phyloP scores from a whole-genome alignment of 2,888 invertebrate species.

The Mythimna impura region DNA sequence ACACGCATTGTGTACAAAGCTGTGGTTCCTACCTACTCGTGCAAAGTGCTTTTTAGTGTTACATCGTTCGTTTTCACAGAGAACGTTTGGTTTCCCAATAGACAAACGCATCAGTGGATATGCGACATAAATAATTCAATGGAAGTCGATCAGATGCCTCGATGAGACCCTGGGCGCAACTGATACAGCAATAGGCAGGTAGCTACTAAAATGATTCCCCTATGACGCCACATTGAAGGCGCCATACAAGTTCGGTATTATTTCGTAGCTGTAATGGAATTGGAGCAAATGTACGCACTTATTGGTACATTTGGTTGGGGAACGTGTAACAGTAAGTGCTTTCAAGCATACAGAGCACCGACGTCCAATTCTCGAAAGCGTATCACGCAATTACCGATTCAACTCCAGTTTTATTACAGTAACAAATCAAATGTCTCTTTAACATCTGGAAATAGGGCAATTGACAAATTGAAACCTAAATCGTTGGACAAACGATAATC shows the following conservation, averaged over 20 bases:
- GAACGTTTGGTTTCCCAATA: constrained; percentile 76
- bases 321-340: constrained; percentile 42
- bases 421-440: constrained; percentile 50
- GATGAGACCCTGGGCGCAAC: constrained; percentile 32
- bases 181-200: constrained; percentile 43
- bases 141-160: constrained; percentile 65
- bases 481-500: constrained; percentile 55
- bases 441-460: constrained; percentile 31
- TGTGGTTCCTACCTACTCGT: constrained; percentile 15
- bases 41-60: constrained; percentile 78
- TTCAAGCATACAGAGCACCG: constrained; percentile 24
- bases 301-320: constrained; percentile 15
- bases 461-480: constrained; percentile 48
- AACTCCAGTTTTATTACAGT: constrained; percentile 27
- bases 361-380: constrained; percentile 30
- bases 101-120: constrained; percentile 79
- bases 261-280: constrained; percentile 57
- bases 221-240: constrained; percentile 36
- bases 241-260: constrained; percentile 40
- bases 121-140: constrained; percentile 80
- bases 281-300: constrained; percentile 39
- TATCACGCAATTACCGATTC: constrained; percentile 29
- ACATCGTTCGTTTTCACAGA: constrained; percentile 67
- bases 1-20: constrained; percentile 38
- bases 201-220: constrained; percentile 50